phyloP scores from a whole-genome alignment of 2,113 vertebrate species.

The Martes martes region DNA sequence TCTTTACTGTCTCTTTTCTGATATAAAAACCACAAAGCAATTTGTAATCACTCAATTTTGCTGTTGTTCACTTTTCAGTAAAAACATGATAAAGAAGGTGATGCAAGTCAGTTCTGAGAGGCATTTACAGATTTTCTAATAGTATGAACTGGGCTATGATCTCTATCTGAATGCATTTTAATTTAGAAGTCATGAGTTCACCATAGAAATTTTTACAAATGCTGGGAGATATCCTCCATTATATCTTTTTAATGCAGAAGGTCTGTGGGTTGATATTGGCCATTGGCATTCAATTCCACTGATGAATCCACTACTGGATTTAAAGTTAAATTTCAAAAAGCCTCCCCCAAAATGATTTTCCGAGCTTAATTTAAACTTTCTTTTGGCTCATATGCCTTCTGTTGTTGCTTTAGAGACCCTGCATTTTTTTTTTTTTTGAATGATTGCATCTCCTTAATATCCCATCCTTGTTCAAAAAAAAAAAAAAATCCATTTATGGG shows the following conservation, averaged over 20 bases:
- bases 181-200: not conserved
- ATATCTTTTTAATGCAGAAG: not conserved
- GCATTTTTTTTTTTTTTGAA: not conserved
- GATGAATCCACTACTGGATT: not conserved
- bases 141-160: not conserved
- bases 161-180: not conserved
- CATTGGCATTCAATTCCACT: not conserved
- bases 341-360: not conserved
- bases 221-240: not conserved
- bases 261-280: not conserved
- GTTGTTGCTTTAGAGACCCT: not conserved
- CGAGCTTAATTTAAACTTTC: not conserved
- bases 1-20: not conserved
- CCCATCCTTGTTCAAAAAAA: not conserved
- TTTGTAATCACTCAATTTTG: constrained; percentile 21
- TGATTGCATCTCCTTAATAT: not conserved
- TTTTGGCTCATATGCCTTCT: not conserved
- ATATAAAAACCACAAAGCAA: constrained; percentile 15
- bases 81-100: not conserved
- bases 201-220: not conserved
- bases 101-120: not conserved
- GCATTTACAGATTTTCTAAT: not conserved
- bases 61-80: constrained; percentile 11
- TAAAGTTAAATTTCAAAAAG: not conserved
- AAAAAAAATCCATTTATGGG: not conserved